Evolutionary conservation across 2,113 vertebrate species (phyloP).

Genomic region (Semnornis frantzii): DNA sequence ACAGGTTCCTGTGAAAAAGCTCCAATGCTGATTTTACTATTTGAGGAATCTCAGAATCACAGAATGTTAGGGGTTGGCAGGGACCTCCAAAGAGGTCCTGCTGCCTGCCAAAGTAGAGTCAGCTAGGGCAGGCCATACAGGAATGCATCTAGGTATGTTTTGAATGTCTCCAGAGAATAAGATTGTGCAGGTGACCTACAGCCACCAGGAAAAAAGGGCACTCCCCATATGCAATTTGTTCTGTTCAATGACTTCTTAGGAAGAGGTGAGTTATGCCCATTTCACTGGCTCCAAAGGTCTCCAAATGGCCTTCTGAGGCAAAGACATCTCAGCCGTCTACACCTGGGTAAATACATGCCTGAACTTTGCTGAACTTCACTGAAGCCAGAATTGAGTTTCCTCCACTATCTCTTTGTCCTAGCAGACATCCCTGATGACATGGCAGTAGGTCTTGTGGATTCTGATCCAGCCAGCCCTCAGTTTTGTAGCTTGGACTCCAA

Average conservation of each 20-base stretch:
- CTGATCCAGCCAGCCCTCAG: not conserved
- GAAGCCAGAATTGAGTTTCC: not conserved
- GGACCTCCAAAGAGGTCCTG: too few relatives aligned
- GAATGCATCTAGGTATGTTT: too few relatives aligned
- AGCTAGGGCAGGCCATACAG: too few relatives aligned
- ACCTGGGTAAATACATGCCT: not conserved
- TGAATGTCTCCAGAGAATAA: not conserved
- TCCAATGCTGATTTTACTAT: not conserved
- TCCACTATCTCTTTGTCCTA: not conserved
- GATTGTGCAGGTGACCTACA: not conserved
- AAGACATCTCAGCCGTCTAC: not conserved
- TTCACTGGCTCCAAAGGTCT: not conserved
- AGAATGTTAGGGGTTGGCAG: too few relatives aligned
- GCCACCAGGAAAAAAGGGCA: not conserved
- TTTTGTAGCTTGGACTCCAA: not conserved
- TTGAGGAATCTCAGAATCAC: not conserved
- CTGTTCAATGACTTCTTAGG: not conserved
- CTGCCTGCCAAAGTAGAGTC: too few relatives aligned
- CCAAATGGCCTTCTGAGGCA: not conserved
- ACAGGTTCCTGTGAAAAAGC: not conserved
- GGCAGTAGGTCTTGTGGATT: not conserved
- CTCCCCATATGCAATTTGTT: not conserved
- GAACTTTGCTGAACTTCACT: not conserved
- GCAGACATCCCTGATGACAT: not conserved
- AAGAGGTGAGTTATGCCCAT: not conserved